Conservation (phyloP, 1,140 invertebrate genomes). For the Episyrphus balteatus region DNA sequence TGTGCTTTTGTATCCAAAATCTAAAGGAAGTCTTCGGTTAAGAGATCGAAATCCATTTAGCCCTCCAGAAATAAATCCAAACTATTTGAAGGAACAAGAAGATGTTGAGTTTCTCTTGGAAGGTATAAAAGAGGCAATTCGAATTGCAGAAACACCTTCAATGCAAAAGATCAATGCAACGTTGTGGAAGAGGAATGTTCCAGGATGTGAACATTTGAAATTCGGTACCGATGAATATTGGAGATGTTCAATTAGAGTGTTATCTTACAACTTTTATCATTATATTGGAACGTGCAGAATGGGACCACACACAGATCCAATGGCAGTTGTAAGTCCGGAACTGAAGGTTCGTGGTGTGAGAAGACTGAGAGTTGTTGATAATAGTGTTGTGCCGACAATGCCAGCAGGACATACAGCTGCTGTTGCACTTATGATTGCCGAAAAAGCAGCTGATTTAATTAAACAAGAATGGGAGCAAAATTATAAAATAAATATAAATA, state of each 20-base stretch:
- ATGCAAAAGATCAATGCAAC: constrained; percentile 45
- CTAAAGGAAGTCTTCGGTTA: constrained; percentile 54
- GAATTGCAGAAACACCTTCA: constrained; percentile 46
- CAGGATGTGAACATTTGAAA: constrained; percentile 43
- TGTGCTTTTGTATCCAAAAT: constrained; percentile 63
- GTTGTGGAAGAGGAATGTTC: constrained; percentile 41
- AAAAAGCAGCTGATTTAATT: constrained; percentile 77
- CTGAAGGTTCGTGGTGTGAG: constrained; percentile 60
- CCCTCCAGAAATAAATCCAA: constrained; percentile 61
- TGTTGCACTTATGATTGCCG: constrained; percentile 72
- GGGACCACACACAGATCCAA: constrained; percentile 54
- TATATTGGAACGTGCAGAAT: constrained; percentile 65
- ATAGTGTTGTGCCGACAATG: constrained; percentile 61
- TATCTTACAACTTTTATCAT: constrained; percentile 57
- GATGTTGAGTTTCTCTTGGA: constrained; percentile 56
- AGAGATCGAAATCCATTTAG: constrained; percentile 59
- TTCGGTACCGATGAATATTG: constrained; percentile 60
- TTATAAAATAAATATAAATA: too few relatives aligned
- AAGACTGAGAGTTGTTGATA: constrained; percentile 60
- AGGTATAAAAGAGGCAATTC: constrained; percentile 51
- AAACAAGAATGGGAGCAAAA: constrained; percentile 52
- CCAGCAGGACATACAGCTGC: constrained; percentile 62
- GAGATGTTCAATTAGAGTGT: constrained; percentile 53
- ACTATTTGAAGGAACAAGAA: constrained; percentile 51
- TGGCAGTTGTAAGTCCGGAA: constrained; percentile 62